Percentiles rank a stretch among this genome's conserved stretches.
These are phyloP conservation scores for Epinephelus lanceolatus DNA, from an alignment of 2,113 vertebrate genomes.

Conservation along the genomic window DNA sequence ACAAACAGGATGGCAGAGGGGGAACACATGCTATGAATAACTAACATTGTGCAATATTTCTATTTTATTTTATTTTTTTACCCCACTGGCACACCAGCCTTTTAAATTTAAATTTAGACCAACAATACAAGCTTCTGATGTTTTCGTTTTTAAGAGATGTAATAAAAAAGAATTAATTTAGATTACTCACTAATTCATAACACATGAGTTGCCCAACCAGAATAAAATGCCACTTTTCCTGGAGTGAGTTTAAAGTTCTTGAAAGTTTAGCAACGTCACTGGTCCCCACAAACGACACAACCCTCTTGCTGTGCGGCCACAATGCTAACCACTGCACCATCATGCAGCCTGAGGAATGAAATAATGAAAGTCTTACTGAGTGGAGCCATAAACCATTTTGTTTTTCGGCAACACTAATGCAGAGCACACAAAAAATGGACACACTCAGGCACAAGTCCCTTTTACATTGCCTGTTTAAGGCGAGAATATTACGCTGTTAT, in stretches of 20 bases:
- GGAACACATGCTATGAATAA: conserved; percentile 34
- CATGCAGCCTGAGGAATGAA: too few relatives aligned
- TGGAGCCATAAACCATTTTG: too few relatives aligned
- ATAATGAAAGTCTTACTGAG: too few relatives aligned
- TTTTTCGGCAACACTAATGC: too few relatives aligned
- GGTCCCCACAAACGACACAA: too few relatives aligned
- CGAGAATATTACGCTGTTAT: too few relatives aligned
- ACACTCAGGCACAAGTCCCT: too few relatives aligned
- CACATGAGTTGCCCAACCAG: not conserved
- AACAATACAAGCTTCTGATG: conserved; percentile 4
- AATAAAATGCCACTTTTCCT: not conserved
- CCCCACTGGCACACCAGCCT: not conserved
- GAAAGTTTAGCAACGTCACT: not conserved
- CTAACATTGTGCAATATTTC: not conserved
- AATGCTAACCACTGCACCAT: too few relatives aligned
- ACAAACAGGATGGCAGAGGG: not conserved
- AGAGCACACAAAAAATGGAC: too few relatives aligned
- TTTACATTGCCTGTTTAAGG: too few relatives aligned
- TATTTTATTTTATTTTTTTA: not conserved
- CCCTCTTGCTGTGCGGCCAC: too few relatives aligned
- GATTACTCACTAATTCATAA: conserved; percentile 30
- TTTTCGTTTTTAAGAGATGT: conserved; percentile 14
- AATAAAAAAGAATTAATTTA: not conserved
- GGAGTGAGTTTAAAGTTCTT: not conserved
- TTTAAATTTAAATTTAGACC: not conserved